Base-by-base conservation (phyloP, 1,140 invertebrate genomes). In the Caenorhabditis brenneri region DNA sequence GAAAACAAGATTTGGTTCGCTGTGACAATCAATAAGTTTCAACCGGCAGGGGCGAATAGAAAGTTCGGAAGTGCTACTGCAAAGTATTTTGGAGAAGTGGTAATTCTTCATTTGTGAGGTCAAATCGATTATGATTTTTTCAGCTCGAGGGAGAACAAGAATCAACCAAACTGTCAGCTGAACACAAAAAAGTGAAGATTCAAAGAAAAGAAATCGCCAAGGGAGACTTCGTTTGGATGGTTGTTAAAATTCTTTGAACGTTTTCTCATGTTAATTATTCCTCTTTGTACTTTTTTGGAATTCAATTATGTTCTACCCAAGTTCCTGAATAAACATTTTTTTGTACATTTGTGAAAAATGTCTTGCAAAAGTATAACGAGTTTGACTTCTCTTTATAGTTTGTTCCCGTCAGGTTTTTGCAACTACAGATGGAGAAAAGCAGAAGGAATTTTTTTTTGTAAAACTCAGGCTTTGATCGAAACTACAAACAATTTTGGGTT, bases 191-290 rank as follows among this genome's bases (percentile, higher is more conserved):
- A 16, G 58, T 65, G 22, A 65, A 65, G 16, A 65, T 65, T 65
- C 29, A 65, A 36, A 15, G 58, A 33, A 15, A n/a, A 33, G 58
- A 31, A 19, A 22, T 65, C 19, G 58, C 22, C 1, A 15, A 65
- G 29, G 36, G 36, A 31, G 58, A 65, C n/a, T 65, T 33, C 19
- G 58, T 65, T 19, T 65, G 58, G 58, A 65, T 65, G 58, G 58
- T 65, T 36, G 16, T 36, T 16, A 19, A 65, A n/a, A 65, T 33
- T 6, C 31, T 19, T 33, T 15, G n/a, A n/a, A n/a, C n/a, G n/a
- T n/a, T n/a, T 15, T 36, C 24, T 12, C 24, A 10, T 55, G 6
- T 55, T 24, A 5, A n/a, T n/a, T 55, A 27, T 9, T 27, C 2
- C 10, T 6, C 4, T 55, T 55, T 12, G n/a, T n/a, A n/a, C n/a